Conservation (phyloP, 2,888 invertebrate genomes). For the Drosophila eohydei region DNA sequence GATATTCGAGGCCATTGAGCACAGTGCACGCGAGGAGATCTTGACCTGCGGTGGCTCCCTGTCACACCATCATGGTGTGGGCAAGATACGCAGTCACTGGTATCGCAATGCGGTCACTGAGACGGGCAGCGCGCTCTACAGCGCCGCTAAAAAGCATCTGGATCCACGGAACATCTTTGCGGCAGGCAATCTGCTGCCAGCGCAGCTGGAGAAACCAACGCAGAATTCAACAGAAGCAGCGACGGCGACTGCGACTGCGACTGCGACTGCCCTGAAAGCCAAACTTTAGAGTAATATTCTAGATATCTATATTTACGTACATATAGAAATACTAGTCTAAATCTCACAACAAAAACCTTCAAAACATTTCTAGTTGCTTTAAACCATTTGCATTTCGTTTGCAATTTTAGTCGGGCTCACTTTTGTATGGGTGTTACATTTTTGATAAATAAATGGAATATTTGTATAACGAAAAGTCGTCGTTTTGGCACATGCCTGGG, state of each 20-base stretch:
- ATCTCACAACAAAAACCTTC: slow-evolving; percentile 32
- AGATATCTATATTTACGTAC: slow-evolving; percentile 4
- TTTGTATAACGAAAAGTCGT: slow-evolving; percentile 38
- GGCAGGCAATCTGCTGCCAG: slow-evolving; percentile 89
- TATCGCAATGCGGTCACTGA: slow-evolving; percentile 93
- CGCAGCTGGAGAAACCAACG: slow-evolving; percentile 1
- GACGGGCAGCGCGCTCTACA: slow-evolving; percentile 91
- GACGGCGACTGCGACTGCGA: not conserved
- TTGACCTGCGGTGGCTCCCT: slow-evolving; percentile 92
- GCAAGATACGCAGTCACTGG: slow-evolving; percentile 96
- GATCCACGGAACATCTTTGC: slow-evolving; percentile 98
- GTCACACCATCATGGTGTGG: slow-evolving; percentile 98
- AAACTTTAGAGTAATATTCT: slow-evolving; percentile 66
- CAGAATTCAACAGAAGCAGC: slow-evolving; percentile 1
- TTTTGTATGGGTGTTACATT: slow-evolving; percentile 66
- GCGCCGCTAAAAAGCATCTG: slow-evolving; percentile 93
- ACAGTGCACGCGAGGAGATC: slow-evolving; percentile 95
- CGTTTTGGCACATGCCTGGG: slow-evolving; percentile 1
- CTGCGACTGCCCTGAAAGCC: slow-evolving; percentile 54
- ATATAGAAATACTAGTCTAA: slow-evolving; percentile 54
- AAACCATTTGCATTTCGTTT: slow-evolving; percentile 27
- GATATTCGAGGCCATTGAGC: slow-evolving; percentile 94
- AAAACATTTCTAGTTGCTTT: slow-evolving; percentile 39
- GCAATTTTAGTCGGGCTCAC: slow-evolving; percentile 49
- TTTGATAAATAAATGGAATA: slow-evolving; percentile 73